Percentiles rank a stretch among this genome's conserved stretches.
These are phyloP conservation scores for Troides oblongomaculatus DNA, from an alignment of 2,888 invertebrate genomes.

Conservation along the genomic window DNA sequence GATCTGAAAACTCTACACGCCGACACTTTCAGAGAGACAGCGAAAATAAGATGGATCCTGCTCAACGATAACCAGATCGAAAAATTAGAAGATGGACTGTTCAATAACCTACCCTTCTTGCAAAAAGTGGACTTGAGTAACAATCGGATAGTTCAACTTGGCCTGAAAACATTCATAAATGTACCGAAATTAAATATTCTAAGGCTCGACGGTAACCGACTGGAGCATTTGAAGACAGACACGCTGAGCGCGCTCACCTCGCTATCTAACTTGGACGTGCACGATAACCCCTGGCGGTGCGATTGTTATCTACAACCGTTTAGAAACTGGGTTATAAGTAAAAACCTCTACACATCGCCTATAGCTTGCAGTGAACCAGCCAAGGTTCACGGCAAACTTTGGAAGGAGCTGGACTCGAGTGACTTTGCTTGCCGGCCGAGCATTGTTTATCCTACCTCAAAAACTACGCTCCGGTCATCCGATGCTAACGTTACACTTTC, in stretches of 20 bases:
- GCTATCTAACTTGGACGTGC: constrained; percentile 86
- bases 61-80: constrained; percentile 88
- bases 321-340: constrained; percentile 86
- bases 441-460: constrained; percentile 82
- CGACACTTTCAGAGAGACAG: constrained; percentile 85
- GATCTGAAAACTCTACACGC: constrained; percentile 82
- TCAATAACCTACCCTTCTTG: constrained; percentile 85
- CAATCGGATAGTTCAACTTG: constrained; percentile 85
- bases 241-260: constrained; percentile 83
- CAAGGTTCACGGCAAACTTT: constrained; percentile 83
- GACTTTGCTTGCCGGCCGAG: constrained; percentile 92
- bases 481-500: constrained; percentile 85
- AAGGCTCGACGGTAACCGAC: constrained; percentile 85
- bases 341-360: constrained; percentile 86
- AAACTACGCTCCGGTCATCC: constrained; percentile 81
- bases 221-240: constrained; percentile 83
- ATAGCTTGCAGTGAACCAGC: constrained; percentile 87
- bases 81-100: constrained; percentile 86
- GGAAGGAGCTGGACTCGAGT: constrained; percentile 85
- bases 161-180: constrained; percentile 85
- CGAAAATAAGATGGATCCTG: constrained; percentile 84
- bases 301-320: constrained; percentile 91
- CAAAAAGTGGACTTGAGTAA: constrained; percentile 88
- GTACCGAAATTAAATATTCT: constrained; percentile 84
- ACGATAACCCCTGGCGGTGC: constrained; percentile 93